Conservation (phyloP, 2,797 vertebrate genomes). For the Morus bassanus region DNA sequence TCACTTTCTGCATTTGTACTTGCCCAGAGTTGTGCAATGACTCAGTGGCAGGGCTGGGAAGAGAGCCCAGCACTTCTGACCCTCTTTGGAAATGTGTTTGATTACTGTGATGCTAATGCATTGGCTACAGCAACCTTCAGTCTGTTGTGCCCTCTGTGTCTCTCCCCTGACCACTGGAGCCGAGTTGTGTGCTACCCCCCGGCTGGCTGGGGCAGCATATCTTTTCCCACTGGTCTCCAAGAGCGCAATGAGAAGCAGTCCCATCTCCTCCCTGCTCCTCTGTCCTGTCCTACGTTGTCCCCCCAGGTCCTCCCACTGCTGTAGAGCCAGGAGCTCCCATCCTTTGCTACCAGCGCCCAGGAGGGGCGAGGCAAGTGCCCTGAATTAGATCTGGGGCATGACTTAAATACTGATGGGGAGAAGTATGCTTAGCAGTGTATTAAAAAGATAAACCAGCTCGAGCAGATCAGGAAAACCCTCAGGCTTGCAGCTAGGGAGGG, state of each 20-base stretch:
- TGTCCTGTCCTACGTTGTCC: neutral
- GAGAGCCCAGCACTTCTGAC: neutral
- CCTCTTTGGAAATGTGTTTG: neutral
- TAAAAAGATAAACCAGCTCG: neutral
- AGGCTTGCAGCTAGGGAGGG: neutral
- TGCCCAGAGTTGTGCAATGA: neutral
- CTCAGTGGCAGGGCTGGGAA: slow-evolving; percentile 12
- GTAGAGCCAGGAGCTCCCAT: fast-evolving
- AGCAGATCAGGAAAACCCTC: neutral
- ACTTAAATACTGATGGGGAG: neutral
- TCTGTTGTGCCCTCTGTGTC: neutral
- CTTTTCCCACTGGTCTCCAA: neutral
- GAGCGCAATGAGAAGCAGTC: neutral
- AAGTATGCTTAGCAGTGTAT: neutral
- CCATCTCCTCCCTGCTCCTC: neutral
- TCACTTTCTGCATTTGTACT: neutral
- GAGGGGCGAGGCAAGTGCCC: neutral
- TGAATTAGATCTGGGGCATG: neutral
- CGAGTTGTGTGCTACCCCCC: fast-evolving
- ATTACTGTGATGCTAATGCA: neutral
- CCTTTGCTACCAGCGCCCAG: neutral
- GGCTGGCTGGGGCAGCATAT: neutral
- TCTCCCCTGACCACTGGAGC: neutral
- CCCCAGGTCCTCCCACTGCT: neutral
- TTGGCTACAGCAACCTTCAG: neutral